These are phyloP conservation scores for Mylabris phalerata DNA, from an alignment of 1,140 invertebrate genomes.

Conservation along the genomic window DNA sequence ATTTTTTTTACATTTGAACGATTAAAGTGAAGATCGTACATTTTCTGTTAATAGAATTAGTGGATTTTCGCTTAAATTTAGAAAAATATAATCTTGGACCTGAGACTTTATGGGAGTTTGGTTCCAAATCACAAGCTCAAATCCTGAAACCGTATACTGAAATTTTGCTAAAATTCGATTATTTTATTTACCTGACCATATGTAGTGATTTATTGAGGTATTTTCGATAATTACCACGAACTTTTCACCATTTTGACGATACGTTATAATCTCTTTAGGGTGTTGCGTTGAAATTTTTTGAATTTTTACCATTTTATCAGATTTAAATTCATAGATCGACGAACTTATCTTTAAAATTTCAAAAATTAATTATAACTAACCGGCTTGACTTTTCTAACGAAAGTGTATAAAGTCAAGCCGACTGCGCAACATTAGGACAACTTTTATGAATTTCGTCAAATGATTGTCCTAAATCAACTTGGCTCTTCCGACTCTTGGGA, in stretches of 20 bases:
- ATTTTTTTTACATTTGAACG: too few relatives aligned
- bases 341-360: slow-evolving; percentile 1
- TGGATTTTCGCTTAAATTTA: slow-evolving; percentile 1
- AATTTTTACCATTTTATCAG: slow-evolving; percentile 21
- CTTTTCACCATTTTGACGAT: slow-evolving; percentile 5
- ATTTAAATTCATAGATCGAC: slow-evolving; percentile 24
- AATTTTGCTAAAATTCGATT: background rate
- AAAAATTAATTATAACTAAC: background rate
- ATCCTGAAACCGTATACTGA: slow-evolving; percentile 14
- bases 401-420: too few relatives aligned
- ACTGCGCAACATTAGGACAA: too few relatives aligned
- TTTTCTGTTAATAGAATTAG: slow-evolving; percentile 12
- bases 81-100: slow-evolving; percentile 14
- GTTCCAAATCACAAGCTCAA: slow-evolving; percentile 7
- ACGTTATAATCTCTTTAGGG: slow-evolving; percentile 15
- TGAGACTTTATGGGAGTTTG: slow-evolving; percentile 3
- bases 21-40: background rate
- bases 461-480: too few relatives aligned
- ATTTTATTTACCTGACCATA: slow-evolving; percentile 18
- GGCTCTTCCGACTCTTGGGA: background rate
- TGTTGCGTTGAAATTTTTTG: slow-evolving; percentile 18
- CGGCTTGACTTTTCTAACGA: background rate
- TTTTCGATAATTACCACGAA: slow-evolving; percentile 19
- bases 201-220: slow-evolving; percentile 8
- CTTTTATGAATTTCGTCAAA: too few relatives aligned